Base-by-base conservation (phyloP, 2,113 vertebrate genomes). In the Motacilla tschutschensis region DNA sequence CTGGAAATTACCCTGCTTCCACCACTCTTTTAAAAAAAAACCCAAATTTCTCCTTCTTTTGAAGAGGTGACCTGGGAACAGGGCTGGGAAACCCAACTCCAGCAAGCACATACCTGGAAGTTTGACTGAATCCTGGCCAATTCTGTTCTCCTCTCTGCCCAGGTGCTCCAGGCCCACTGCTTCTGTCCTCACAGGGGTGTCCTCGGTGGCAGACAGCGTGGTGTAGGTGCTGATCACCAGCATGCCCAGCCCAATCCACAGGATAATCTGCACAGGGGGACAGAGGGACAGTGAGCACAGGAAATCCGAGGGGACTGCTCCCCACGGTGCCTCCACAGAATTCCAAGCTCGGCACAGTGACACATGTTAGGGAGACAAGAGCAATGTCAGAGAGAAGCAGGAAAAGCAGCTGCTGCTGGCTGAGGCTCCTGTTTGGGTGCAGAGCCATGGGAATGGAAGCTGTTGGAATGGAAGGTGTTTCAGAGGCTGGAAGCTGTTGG, bases 171-270 rank as follows among this genome's bases (percentile, higher is more conserved):
- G 83, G 46, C 62, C 92, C 40, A 95, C 95, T 2, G 78, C 80
- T 13, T 96, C 97, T 3, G 79, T 44, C 83, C 87, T 96, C 94
- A 87, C 55, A 1, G 95, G 91, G 25, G 58, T 48, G 47, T 95
- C 97, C 87, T 97, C 94, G 0, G 96, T 97, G 25, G 98, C 97
- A 6, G 98, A 98, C 87, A 99, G 85, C 18, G 99, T 99, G 85
- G 98, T 98, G 54, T 99, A 94, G 2, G 99, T 99, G 92, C 99
- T 99, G 91, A 99, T 92, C 40, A 99, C 96, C 67, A 99, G 97
- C 88, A 99, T 98, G 14, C 99, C 98, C 85, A 99, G 97, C 74
- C 99, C 99, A 2, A 99, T 98, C 87, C 96, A 98, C 33, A 99
- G 96, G 74, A 99, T 98, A 64, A 99, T 95, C 99, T 99, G 93